A percentile compares a stretch with the other conserved stretches of the same genome.
Evolutionary conservation across 2,888 invertebrate genomes (phyloP).

Genomic region (Phlogophora meticulosa): DNA sequence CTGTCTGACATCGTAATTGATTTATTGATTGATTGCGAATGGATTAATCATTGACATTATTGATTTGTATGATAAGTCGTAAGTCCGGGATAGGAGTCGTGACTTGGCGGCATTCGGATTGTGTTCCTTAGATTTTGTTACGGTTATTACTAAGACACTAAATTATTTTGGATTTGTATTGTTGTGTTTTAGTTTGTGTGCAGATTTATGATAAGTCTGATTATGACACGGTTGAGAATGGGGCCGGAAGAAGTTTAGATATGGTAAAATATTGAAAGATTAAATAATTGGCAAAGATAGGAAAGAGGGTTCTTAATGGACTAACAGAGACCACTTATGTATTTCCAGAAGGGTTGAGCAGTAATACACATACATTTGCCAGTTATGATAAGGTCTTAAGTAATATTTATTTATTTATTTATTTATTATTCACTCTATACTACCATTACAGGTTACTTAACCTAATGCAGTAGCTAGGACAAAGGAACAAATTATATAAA

Average conservation of each 20-base stretch:
- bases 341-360: too few relatives aligned
- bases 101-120: constrained; percentile 41
- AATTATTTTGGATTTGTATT: constrained; percentile 23
- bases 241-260: not conserved
- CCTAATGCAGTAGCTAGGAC: too few relatives aligned
- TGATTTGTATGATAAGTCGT: constrained; percentile 47
- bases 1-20: constrained; percentile 33
- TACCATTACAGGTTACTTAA: too few relatives aligned
- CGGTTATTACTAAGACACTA: constrained; percentile 13
- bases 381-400: too few relatives aligned
- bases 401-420: too few relatives aligned
- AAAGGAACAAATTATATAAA: too few relatives aligned
- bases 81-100: constrained; percentile 54
- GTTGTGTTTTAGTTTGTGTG: not conserved
- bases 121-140: constrained; percentile 24
- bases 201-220: constrained; percentile 4
- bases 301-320: too few relatives aligned
- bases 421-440: too few relatives aligned
- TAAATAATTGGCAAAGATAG: too few relatives aligned
- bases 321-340: too few relatives aligned
- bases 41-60: constrained; percentile 47
- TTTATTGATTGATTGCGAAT: constrained; percentile 43
- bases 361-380: too few relatives aligned
- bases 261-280: too few relatives aligned
- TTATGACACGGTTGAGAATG: not conserved